These are phyloP conservation scores for Apostichopus californicus DNA, from an alignment of 35 echinoderm and acorn worm species.

Conservation along the genomic window DNA sequence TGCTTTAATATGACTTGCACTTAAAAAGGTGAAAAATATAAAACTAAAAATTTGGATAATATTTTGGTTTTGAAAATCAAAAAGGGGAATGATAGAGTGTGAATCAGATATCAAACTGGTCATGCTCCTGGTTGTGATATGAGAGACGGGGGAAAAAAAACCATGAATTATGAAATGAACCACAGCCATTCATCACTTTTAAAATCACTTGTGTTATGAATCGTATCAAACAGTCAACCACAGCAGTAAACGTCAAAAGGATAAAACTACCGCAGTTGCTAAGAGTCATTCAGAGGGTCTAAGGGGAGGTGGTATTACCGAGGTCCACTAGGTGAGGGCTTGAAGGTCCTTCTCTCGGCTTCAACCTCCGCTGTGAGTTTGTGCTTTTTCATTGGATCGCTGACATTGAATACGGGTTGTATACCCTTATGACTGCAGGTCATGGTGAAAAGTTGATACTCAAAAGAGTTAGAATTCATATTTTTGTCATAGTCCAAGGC, in stretches of 20 bases:
- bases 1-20: constrained; percentile 1
- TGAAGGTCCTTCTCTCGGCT: not conserved
- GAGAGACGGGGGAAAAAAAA: not conserved
- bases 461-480: not conserved
- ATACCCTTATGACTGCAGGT: constrained; percentile 29
- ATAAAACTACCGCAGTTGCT: not conserved
- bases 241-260: constrained; percentile 13
- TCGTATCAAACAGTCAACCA: not conserved
- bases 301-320: not conserved
- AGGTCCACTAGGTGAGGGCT: constrained; percentile 27
- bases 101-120: not conserved
- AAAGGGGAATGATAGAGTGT: not conserved
- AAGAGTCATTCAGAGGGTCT: not conserved
- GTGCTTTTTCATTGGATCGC: not conserved
- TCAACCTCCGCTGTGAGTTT: constrained; percentile 23
- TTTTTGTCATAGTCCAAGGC: too few species aligned
- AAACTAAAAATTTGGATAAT: not conserved
- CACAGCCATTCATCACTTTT: not conserved
- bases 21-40: not conserved
- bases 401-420: constrained; percentile 17
- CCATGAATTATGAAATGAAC: not conserved
- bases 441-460: not conserved
- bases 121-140: not conserved
- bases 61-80: constrained; percentile 12
- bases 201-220: constrained; percentile 11